Base-by-base conservation (phyloP, 2,797 vertebrate species). In the Chrysocyon brachyurus region DNA sequence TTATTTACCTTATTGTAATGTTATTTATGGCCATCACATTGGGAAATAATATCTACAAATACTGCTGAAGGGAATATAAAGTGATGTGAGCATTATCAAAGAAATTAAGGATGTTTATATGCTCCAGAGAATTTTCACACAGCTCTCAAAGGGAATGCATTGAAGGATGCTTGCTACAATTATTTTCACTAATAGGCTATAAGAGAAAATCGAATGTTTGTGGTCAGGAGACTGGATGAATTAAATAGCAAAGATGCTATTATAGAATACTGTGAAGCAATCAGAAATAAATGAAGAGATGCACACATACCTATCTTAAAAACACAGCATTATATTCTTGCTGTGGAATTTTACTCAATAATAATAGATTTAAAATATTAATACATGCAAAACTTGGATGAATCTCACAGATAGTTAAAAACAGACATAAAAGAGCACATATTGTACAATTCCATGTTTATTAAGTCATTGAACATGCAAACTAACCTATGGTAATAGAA, bases 401-500 rank as follows among this genome's bases (percentile, higher is more conserved):
- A 40, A 17, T 75, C 21, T 92, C 70, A 75, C 9, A 85, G 36
- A 86, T 61, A 63, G 70, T 75, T 33, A 70, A 9, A 31, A 82
- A 78, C 52, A 83, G 61, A 63, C 9, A 33, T 91, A 70, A 86
- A 86, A 91, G 64, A 81, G 31, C 59, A 31, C 19, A 19, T 9
- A 36, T 26, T 56, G 0, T 31, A 40, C 64, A 59, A 72, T 56
- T 96, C 57, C n/a, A 57, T 91, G 78, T 94, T 88, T 94, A 61
- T 88, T 12, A 95, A 88, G 15, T 90, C 68, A 87, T 31, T 92
- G 54, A 83, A 56, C 57, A 84, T 66, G 63, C n/a, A 96, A 95
- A 95, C 19, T 79, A 89, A 54, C 88, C 52, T 92, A 26, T 40
- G 33, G 22, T 78, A 92, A 81, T 22, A 93, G n/a, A 88, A 90